Evolutionary conservation across 2,888 invertebrate genomes (phyloP).

Genomic region (Orchesellides sinensis): DNA sequence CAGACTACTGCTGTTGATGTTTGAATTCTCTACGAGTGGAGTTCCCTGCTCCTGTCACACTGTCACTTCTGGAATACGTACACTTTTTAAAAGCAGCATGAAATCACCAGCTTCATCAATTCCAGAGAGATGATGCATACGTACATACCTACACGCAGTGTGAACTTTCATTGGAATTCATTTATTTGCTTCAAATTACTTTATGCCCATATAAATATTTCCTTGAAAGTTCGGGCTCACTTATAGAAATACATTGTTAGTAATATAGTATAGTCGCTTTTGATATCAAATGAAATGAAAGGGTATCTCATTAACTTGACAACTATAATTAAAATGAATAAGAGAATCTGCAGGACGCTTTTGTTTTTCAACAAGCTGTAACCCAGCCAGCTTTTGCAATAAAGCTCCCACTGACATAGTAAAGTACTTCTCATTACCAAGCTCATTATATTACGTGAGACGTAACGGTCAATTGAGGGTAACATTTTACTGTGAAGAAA

Average conservation of each 20-base stretch:
- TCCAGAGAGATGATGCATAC: not conserved
- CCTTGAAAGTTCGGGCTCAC: too few species aligned
- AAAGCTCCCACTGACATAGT: too few species aligned
- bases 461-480: too few species aligned
- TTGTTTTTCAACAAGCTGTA: not conserved
- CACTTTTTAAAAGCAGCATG: not conserved
- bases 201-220: too few species aligned
- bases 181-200: too few species aligned
- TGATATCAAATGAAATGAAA: constrained; percentile 67
- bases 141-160: constrained; percentile 1
- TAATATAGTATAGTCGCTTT: constrained; percentile 15
- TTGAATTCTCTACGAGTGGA: constrained; percentile 55
- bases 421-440: too few species aligned
- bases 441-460: too few species aligned
- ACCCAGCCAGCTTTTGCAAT: too few species aligned
- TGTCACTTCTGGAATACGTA: constrained; percentile 15
- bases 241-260: constrained; percentile 50
- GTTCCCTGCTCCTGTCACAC: constrained; percentile 63
- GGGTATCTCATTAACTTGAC: constrained; percentile 66
- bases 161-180: constrained; percentile 24
- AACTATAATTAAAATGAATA: constrained; percentile 54
- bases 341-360: not conserved
- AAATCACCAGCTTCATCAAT: constrained; percentile 12
- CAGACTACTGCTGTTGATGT: constrained; percentile 62
- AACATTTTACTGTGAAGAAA: too few species aligned